Evolutionary conservation across 92 coral and sea anemone genomes (phyloP).

Genomic region (Zoanthus gigantus): DNA sequence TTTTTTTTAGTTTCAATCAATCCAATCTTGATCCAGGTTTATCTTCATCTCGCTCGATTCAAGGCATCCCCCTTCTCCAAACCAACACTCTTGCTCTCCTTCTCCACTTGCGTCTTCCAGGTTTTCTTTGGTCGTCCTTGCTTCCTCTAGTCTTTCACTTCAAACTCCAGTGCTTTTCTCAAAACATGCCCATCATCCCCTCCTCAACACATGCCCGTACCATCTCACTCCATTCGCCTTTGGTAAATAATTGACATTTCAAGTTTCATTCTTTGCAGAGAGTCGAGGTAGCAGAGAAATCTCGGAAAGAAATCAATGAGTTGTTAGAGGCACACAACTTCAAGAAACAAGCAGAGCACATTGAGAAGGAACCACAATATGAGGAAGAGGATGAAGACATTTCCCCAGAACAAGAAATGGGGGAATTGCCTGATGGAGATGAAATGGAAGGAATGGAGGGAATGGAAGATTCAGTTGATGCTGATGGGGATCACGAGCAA

Average conservation of each 20-base stretch:
- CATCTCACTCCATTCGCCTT: too few relatives aligned
- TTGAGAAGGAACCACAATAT: slow-evolving; percentile 71
- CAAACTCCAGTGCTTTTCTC: too few relatives aligned
- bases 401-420: slow-evolving; percentile 17
- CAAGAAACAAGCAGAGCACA: slow-evolving; percentile 63
- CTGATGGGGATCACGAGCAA: slow-evolving; percentile 35
- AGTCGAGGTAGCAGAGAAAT: slow-evolving; percentile 70
- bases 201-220: too few relatives aligned
- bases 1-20: too few relatives aligned
- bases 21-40: too few relatives aligned
- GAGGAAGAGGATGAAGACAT: slow-evolving; percentile 67
- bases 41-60: too few relatives aligned
- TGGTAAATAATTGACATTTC: background rate
- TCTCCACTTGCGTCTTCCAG: too few relatives aligned
- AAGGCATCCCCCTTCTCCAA: too few relatives aligned
- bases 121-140: too few relatives aligned
- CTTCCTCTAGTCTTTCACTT: too few relatives aligned
- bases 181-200: too few relatives aligned
- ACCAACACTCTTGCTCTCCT: too few relatives aligned
- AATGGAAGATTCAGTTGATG: slow-evolving; percentile 26
- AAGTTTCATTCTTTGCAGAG: slow-evolving; percentile 23
- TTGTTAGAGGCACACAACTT: slow-evolving; percentile 84
- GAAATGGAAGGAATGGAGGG: slow-evolving; percentile 24
- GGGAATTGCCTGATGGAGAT: slow-evolving; percentile 6
- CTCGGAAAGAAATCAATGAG: slow-evolving; percentile 68